Percentiles rank a stretch among this genome's conserved stretches.
Evolutionary conservation across 2,797 vertebrate genomes (phyloP).

Genomic region (Crocodylus rhombifer): DNA sequence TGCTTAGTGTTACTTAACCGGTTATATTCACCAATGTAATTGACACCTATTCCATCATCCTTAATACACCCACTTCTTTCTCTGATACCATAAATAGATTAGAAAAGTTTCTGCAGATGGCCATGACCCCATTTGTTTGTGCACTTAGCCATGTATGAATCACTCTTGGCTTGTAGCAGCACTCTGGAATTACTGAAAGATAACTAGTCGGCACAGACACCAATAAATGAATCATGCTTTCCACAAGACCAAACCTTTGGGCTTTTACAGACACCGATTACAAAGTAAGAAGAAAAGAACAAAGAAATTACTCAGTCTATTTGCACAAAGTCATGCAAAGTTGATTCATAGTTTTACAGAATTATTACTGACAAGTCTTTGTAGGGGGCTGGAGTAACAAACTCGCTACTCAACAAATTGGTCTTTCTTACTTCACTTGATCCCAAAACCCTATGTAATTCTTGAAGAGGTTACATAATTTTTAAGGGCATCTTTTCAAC

Average conservation of each 20-base stretch:
- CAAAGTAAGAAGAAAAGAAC: constrained; percentile 82
- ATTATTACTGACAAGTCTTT: constrained; percentile 79
- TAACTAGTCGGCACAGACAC: constrained; percentile 81
- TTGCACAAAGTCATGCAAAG: constrained; percentile 82
- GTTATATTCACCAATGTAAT: constrained; percentile 68
- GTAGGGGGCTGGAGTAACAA: constrained; percentile 63
- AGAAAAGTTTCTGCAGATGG: constrained; percentile 78
- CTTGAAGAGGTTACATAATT: constrained; percentile 7
- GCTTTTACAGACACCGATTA: constrained; percentile 85
- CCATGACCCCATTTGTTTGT: constrained; percentile 79
- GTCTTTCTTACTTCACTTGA: neutral
- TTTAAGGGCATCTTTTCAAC: constrained; percentile 32
- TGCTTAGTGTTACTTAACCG: constrained; percentile 49
- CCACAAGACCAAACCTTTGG: constrained; percentile 84
- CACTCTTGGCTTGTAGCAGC: constrained; percentile 77
- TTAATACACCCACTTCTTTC: constrained; percentile 75
- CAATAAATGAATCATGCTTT: constrained; percentile 86
- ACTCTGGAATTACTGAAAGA: constrained; percentile 80
- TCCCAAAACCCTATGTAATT: neutral
- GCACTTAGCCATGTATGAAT: constrained; percentile 78
- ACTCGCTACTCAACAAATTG: constrained; percentile 43
- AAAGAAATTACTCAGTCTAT: constrained; percentile 86
- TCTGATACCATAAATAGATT: constrained; percentile 79
- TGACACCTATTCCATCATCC: constrained; percentile 73
- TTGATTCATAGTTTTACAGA: constrained; percentile 83